phyloP scores from a whole-genome alignment of 2,113 vertebrate species.

The Sardina pilchardus region DNA sequence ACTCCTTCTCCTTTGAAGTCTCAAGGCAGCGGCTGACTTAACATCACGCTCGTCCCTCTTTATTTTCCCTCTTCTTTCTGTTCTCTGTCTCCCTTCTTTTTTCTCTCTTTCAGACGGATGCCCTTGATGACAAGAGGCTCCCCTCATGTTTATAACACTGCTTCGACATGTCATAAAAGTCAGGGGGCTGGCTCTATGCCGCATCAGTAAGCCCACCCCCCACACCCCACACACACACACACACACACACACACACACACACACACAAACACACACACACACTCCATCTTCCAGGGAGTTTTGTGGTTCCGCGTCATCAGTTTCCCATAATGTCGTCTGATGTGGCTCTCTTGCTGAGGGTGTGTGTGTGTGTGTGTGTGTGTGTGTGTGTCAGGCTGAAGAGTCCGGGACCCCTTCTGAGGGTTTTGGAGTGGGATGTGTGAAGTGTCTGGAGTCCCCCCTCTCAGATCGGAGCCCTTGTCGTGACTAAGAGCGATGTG shows the following conservation, averaged over 20 bases:
- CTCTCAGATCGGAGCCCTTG: not conserved
- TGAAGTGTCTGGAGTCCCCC: not conserved
- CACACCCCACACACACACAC: not conserved
- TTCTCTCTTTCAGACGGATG: constrained; percentile 52
- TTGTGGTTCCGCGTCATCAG: constrained; percentile 27
- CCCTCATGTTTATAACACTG: constrained; percentile 49
- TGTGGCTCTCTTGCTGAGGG: constrained; percentile 17
- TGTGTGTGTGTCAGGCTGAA: not conserved
- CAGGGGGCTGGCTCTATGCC: not conserved
- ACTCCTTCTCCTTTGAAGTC: constrained; percentile 55
- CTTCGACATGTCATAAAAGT: constrained; percentile 50
- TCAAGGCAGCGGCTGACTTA: constrained; percentile 1
- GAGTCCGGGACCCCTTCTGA: not conserved
- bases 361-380: constrained; percentile 9
- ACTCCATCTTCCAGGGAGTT: not conserved
- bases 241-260: not conserved
- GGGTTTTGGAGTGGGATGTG: not conserved
- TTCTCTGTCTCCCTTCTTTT: constrained; percentile 21
- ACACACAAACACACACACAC: not conserved
- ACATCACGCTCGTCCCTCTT: not conserved
- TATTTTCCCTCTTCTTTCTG: not conserved
- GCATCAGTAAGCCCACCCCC: not conserved
- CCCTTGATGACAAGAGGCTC: constrained; percentile 54
- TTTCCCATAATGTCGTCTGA: constrained; percentile 30
- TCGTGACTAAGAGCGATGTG: not conserved